A percentile compares a stretch with the other conserved stretches of the same genome.
Conservation (phyloP, 2,113 vertebrate species). For the Xiphophorus hellerii region DNA sequence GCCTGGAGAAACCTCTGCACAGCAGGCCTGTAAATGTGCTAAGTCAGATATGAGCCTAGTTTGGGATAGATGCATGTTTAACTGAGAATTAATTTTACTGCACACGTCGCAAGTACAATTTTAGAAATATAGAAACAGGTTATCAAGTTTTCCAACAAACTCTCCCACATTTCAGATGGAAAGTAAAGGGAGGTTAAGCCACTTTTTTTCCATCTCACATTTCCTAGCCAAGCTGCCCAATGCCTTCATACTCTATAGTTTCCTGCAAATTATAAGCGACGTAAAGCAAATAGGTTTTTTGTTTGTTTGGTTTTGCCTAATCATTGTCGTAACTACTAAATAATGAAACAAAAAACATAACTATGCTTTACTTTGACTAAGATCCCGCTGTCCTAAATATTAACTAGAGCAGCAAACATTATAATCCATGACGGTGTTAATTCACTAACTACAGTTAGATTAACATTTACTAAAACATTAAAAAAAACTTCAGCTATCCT, state of each 20-base stretch:
- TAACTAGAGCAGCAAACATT: conserved; percentile 22
- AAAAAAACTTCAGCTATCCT: not conserved
- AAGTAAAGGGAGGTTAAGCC: not conserved
- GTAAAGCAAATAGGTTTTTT: too few relatives aligned
- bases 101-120: not conserved
- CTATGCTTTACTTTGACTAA: not conserved
- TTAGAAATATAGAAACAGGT: not conserved
- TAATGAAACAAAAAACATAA: not conserved
- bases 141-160: not conserved
- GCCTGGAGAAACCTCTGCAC: conserved; percentile 26
- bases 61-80: conserved; percentile 17
- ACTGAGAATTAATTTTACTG: conserved; percentile 7
- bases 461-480: not conserved
- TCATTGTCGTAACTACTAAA: not conserved
- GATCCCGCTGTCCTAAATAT: conserved; percentile 4
- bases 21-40: conserved; percentile 19
- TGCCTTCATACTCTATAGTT: not conserved
- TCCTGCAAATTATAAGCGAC: too few relatives aligned
- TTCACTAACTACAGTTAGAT: not conserved
- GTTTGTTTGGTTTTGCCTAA: not conserved
- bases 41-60: conserved; percentile 24
- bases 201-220: not conserved
- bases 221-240: not conserved
- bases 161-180: not conserved
- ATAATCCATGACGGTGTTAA: conserved; percentile 4